phyloP scores from a whole-genome alignment of 2,113 vertebrate genomes.

The Nymphicus hollandicus region DNA sequence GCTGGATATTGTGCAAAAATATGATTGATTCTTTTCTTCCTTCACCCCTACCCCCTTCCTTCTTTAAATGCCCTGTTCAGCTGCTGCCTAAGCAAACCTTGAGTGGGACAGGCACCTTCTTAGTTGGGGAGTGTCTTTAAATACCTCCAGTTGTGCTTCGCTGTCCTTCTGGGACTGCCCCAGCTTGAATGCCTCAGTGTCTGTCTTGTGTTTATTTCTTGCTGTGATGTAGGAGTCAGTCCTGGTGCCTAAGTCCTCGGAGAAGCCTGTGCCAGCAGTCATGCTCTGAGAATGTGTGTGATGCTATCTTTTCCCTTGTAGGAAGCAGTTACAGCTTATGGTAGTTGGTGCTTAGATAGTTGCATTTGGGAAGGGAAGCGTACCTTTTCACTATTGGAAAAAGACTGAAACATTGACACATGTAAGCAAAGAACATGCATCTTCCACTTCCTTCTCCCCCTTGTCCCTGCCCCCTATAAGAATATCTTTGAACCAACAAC shows the following conservation, averaged over 20 bases:
- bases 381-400: neutral
- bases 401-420: neutral
- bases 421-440: neutral
- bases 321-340: neutral
- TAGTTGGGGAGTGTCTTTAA: neutral
- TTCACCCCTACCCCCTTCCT: neutral
- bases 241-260: neutral
- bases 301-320: neutral
- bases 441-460: neutral
- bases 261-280: neutral
- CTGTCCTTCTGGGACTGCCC: neutral
- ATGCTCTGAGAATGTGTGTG: neutral
- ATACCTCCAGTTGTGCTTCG: neutral
- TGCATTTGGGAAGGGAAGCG: neutral
- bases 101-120: neutral
- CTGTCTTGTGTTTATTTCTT: neutral
- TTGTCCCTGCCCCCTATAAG: fast-evolving
- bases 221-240: neutral
- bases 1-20: neutral
- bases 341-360: neutral
- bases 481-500: fast-evolving
- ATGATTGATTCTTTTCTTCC: no score
- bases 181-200: neutral
- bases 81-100: neutral
- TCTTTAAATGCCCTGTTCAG: neutral